Conservation (phyloP, 1,140 invertebrate species). For the Daktulosphaira vitifoliae region DNA sequence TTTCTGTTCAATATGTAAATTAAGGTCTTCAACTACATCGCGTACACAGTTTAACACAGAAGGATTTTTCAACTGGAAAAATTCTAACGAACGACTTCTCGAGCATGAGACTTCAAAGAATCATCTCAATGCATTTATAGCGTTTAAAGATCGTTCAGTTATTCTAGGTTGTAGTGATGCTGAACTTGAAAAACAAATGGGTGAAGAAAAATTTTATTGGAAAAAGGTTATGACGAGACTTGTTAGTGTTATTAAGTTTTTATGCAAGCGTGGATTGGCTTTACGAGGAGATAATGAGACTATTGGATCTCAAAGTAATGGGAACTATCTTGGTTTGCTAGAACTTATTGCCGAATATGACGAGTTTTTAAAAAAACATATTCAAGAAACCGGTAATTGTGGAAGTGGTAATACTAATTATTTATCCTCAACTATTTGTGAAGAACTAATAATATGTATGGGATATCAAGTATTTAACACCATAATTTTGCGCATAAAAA, state of each 20-base stretch:
- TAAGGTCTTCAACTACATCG: neutral
- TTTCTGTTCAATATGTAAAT: neutral
- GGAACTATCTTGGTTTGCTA: conserved; percentile 37
- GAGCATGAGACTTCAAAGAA: neutral
- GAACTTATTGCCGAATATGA: conserved; percentile 37
- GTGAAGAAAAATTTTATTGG: neutral
- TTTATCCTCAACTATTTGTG: conserved; percentile 35
- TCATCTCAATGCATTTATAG: neutral
- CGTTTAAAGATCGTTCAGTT: neutral
- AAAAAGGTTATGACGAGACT: neutral
- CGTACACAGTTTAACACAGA: neutral
- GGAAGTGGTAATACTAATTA: conserved; percentile 36
- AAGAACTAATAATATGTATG: conserved; percentile 37
- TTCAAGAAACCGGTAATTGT: conserved; percentile 34
- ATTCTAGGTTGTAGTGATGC: neutral
- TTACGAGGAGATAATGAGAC: neutral
- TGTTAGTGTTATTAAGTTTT: neutral
- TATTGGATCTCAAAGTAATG: conserved; percentile 33
- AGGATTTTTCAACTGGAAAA: neutral
- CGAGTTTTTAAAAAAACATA: conserved; percentile 36
- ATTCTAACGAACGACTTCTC: neutral
- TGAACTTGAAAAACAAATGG: neutral
- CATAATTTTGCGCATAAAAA: conserved; percentile 38
- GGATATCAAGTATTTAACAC: conserved; percentile 34
- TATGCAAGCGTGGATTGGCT: neutral